Percentiles rank a stretch among this genome's conserved stretches.
These are phyloP conservation scores for Rissa tridactyla DNA, from an alignment of 2,113 vertebrate genomes.

Conservation along the genomic window DNA sequence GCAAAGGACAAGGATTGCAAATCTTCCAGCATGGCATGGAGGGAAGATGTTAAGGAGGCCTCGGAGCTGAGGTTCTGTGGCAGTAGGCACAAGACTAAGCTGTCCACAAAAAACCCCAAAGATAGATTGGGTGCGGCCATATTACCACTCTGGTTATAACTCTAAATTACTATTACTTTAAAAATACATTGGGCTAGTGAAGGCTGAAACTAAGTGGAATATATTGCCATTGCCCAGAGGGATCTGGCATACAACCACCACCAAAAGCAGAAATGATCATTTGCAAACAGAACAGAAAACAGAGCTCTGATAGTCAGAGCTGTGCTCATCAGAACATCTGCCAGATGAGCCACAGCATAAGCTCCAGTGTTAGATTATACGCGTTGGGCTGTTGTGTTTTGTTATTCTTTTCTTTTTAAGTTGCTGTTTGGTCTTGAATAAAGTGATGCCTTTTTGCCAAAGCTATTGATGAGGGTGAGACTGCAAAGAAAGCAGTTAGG, in stretches of 20 bases:
- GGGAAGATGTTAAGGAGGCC: not conserved
- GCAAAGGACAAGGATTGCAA: not conserved
- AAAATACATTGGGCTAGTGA: not conserved
- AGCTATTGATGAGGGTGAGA: not conserved
- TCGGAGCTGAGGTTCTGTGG: not conserved
- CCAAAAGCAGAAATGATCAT: not conserved
- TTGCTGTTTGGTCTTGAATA: not conserved
- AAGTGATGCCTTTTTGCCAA: not conserved
- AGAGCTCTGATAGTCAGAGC: not conserved
- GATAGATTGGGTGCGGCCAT: not conserved
- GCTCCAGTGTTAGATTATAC: not conserved
- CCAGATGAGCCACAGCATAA: not conserved
- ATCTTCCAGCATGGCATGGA: not conserved
- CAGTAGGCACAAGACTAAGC: not conserved
- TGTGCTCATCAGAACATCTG: not conserved
- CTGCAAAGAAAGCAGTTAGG: not conserved
- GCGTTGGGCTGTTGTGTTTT: not conserved
- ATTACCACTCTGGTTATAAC: not conserved
- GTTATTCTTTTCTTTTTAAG: slow-evolving; percentile 4
- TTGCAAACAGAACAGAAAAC: not conserved
- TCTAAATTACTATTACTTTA: not conserved
- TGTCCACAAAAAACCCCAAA: not conserved
- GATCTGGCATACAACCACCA: not conserved
- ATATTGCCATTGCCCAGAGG: not conserved
- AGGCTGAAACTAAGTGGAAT: slow-evolving; percentile 14